A percentile compares a stretch with the other conserved stretches of the same genome.
Conservation (phyloP, 2,888 invertebrate genomes). For the Eupithecia vulgata region DNA sequence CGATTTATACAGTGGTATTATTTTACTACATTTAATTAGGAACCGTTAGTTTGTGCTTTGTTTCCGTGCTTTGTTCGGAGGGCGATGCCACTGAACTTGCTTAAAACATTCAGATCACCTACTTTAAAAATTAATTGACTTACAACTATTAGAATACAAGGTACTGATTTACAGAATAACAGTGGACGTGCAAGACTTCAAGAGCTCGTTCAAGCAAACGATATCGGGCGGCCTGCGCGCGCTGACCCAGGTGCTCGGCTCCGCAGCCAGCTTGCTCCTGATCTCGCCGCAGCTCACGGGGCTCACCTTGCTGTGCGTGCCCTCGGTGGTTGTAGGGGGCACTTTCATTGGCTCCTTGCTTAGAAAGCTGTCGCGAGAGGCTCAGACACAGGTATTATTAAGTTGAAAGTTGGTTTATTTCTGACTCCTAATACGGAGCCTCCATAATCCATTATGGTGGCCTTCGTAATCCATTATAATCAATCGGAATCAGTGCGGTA, state of each 20-base stretch:
- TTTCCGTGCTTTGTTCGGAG: no score
- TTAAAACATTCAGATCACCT: no score
- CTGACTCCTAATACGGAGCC: no score
- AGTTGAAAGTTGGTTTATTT: background rate
- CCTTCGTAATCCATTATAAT: no score
- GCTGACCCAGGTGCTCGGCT: constrained; percentile 87
- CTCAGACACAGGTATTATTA: constrained; percentile 90
- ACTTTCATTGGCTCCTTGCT: constrained; percentile 91
- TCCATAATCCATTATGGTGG: no score
- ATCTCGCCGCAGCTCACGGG: constrained; percentile 96
- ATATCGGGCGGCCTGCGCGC: constrained; percentile 96
- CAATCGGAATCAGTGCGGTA: no score
- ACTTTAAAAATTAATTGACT: no score
- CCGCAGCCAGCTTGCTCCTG: constrained; percentile 89
- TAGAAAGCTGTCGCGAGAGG: constrained; percentile 89
- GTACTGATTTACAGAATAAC: constrained; percentile 86
- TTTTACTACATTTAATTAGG: no score
- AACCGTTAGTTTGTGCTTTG: no score
- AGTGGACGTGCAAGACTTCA: constrained; percentile 98
- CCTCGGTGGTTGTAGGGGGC: constrained; percentile 93
- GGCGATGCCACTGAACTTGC: no score
- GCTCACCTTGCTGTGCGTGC: constrained; percentile 92
- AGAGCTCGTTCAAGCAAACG: constrained; percentile 96
- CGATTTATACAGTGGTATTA: no score
- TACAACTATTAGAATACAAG: no score